phyloP scores from a whole-genome alignment of 2,888 invertebrate genomes.

The Julus scandinavius region DNA sequence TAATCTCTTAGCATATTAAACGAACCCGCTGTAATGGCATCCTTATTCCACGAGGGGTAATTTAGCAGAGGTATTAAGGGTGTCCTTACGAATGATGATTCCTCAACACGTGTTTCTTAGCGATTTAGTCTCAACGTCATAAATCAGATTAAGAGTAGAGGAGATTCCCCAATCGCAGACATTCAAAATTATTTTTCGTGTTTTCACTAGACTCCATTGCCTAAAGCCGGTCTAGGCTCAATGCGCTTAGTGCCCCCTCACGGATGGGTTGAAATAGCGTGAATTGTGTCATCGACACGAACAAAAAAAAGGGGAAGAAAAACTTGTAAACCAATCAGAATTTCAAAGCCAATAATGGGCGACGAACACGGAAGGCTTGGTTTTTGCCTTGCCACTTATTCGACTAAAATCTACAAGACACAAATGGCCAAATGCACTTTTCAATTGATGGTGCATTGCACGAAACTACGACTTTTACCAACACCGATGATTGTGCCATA shows the following conservation, averaged over 20 bases:
- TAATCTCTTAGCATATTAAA: constrained; percentile 28
- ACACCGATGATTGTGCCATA: background rate
- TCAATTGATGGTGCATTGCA: background rate
- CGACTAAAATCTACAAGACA: background rate
- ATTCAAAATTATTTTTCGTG: constrained; percentile 16
- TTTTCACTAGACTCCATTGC: background rate
- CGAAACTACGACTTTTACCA: background rate
- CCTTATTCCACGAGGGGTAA: constrained; percentile 10
- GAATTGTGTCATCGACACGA: background rate
- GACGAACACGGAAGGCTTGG: background rate
- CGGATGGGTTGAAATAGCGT: background rate
- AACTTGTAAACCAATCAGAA: constrained; percentile 23
- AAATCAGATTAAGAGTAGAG: background rate
- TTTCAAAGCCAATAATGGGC: constrained; percentile 37
- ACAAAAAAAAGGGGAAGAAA: background rate
- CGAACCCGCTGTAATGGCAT: background rate
- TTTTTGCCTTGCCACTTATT: background rate
- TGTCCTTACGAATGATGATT: background rate
- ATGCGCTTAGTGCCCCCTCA: constrained; percentile 2
- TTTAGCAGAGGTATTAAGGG: background rate
- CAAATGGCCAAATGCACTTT: constrained; percentile 20
- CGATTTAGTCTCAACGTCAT: background rate
- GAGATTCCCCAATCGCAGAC: background rate
- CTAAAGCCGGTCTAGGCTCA: background rate
- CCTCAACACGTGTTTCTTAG: constrained; percentile 35